Conservation (phyloP, 1,140 invertebrate species). For the Sycophila sp. region DNA sequence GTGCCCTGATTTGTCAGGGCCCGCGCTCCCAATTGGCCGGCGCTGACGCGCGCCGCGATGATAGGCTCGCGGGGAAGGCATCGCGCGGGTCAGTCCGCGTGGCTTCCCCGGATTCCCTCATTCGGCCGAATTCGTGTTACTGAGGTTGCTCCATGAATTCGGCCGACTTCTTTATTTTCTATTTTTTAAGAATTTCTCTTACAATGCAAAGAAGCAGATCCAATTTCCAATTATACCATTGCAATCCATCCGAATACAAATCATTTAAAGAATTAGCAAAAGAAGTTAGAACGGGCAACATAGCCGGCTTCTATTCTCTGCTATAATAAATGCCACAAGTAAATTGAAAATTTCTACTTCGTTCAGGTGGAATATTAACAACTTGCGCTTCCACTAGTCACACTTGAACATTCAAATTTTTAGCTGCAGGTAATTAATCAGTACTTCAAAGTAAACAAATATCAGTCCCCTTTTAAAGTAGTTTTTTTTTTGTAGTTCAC, state of each 20-base stretch:
- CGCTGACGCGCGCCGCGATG: no score
- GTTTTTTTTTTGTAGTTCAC: no score
- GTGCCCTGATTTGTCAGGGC: no score
- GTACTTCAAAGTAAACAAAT: constrained; percentile 31
- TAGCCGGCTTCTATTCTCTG: constrained; percentile 12
- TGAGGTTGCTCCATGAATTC: no score
- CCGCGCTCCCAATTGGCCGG: no score
- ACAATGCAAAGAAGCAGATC: no score
- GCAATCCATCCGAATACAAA: not conserved
- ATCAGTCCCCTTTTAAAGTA: not conserved
- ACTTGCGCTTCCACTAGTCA: constrained; percentile 8
- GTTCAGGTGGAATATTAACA: constrained; percentile 18
- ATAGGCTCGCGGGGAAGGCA: no score
- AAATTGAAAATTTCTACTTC: constrained; percentile 29
- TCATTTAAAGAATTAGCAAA: constrained; percentile 11
- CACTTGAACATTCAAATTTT: constrained; percentile 21
- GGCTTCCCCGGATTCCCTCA: no score
- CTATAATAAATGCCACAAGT: constrained; percentile 27
- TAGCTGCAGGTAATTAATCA: constrained; percentile 23
- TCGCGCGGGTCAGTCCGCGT: no score
- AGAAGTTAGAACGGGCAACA: constrained; percentile 14
- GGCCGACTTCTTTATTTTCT: no score
- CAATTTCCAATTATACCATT: constrained; percentile 14
- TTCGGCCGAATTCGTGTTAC: no score
- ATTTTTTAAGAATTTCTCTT: no score